phyloP scores from a whole-genome alignment of 2,888 invertebrate genomes.

The Lamproptera curius region DNA sequence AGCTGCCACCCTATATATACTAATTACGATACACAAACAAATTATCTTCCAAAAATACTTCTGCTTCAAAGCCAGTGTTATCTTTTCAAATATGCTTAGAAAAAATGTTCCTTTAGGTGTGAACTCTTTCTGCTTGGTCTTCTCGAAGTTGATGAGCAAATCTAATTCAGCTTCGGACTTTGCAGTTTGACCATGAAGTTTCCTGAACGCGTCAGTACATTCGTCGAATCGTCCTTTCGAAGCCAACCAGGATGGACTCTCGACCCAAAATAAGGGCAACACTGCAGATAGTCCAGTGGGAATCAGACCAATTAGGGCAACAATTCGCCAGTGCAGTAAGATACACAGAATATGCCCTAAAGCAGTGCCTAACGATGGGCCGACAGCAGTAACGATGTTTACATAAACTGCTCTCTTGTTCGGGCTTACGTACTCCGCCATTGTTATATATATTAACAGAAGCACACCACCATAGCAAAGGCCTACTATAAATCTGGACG shows the following conservation, averaged over 20 bases:
- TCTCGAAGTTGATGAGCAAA: constrained; percentile 16
- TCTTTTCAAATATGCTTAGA: not conserved
- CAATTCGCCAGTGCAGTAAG: constrained; percentile 30
- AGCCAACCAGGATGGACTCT: constrained; percentile 36
- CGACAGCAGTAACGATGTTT: constrained; percentile 24
- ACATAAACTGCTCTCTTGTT: constrained; percentile 27
- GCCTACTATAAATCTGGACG: constrained; percentile 30
- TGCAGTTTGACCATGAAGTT: constrained; percentile 23
- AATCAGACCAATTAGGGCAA: constrained; percentile 29
- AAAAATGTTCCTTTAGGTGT: not conserved
- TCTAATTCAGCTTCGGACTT: constrained; percentile 24
- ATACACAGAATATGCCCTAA: constrained; percentile 28
- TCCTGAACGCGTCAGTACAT: constrained; percentile 26
- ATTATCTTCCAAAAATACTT: constrained; percentile 27
- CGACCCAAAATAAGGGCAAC: constrained; percentile 31
- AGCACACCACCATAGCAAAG: constrained; percentile 30
- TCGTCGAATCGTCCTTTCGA: constrained; percentile 33
- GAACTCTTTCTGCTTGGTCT: not conserved
- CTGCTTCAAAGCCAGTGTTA: constrained; percentile 4
- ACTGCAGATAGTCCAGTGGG: constrained; percentile 27
- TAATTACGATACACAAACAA: constrained; percentile 15
- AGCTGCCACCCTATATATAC: constrained; percentile 22
- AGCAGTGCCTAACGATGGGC: constrained; percentile 24
- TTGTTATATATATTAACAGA: constrained; percentile 23
- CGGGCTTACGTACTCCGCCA: constrained; percentile 31